Base-by-base conservation (phyloP, 2,888 invertebrate species). In the Didymodactylos carnosus region DNA sequence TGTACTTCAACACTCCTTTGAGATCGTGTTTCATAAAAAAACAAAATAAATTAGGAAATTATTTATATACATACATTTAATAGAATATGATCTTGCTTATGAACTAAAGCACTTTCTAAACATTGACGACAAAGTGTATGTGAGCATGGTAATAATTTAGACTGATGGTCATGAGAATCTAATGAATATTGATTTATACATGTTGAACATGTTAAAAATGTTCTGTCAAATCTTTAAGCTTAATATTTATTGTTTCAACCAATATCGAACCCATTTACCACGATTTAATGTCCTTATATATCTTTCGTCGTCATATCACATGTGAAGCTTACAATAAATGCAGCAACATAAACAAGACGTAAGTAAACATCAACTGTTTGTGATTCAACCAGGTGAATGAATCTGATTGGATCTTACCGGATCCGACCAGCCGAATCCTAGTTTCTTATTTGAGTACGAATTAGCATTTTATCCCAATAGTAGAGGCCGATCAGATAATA, bases 191-290 rank as follows among this genome's bases (percentile, higher is more conserved):
- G 79, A 88, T 92, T 92, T 80, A 94, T 87, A 84, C 94, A 94
- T 72, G 93, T 94, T 81, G 92, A 91, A 82, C 94, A 94, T 39
- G 93, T 94, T 81, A 94, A 86, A 94, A 94, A 84, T 91, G 92
- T 85, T 94, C 93, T 82, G 91, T 92, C 86, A 94, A 94, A 85
- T 94, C 93, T 84, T 93, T 93, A 85, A 92, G 92, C 86, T 94
- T 92, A 84, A 94, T 93, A 86, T 91, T 92, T 82, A 94, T 92
- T 79, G 93, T 94, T 43, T 72, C 72, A 23, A 72, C 41, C 19
- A 72, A 69, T 23, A 69, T 11, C 16, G 72, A 72, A 41, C 69
- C 43, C 72, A n/a, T n/a, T n/a, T n/a, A n/a, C n/a, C n/a, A n/a
- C n/a, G n/a, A n/a, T n/a, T n/a, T n/a, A n/a, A n/a, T n/a, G n/a